Evolutionary conservation across 2,888 invertebrate species (phyloP).

Genomic region (Sericinus montela): DNA sequence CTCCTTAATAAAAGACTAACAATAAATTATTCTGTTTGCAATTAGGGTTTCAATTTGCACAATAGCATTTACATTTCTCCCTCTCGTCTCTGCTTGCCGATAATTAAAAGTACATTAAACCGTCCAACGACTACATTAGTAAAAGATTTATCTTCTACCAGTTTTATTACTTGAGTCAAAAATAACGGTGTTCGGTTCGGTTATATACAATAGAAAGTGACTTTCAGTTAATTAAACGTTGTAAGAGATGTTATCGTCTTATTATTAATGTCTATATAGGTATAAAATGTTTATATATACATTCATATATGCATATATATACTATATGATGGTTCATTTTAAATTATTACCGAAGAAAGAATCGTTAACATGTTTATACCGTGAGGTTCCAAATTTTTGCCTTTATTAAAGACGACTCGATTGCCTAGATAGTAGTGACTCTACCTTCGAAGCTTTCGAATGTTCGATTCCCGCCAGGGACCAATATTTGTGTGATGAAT

Average conservation of each 20-base stretch:
- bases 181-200: background rate
- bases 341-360: too few relatives aligned
- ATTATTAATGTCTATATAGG: too few relatives aligned
- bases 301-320: background rate
- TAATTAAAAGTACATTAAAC: conserved; percentile 15
- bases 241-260: background rate
- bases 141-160: conserved; percentile 5
- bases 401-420: too few relatives aligned
- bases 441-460: too few relatives aligned
- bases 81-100: background rate
- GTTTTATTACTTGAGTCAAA: conserved; percentile 11
- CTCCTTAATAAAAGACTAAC: conserved; percentile 5
- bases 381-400: too few relatives aligned
- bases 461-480: too few relatives aligned
- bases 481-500: too few relatives aligned
- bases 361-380: too few relatives aligned
- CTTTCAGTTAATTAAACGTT: conserved; percentile 8
- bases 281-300: background rate
- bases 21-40: conserved; percentile 13
- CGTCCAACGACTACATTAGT: conserved; percentile 12
- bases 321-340: too few relatives aligned
- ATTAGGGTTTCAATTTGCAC: conserved; percentile 11
- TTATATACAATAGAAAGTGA: conserved; percentile 1
- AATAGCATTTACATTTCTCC: conserved; percentile 6
- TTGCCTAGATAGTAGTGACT: too few relatives aligned